phyloP scores from a whole-genome alignment of 2,888 invertebrate genomes.

The Doris montereyensis region DNA sequence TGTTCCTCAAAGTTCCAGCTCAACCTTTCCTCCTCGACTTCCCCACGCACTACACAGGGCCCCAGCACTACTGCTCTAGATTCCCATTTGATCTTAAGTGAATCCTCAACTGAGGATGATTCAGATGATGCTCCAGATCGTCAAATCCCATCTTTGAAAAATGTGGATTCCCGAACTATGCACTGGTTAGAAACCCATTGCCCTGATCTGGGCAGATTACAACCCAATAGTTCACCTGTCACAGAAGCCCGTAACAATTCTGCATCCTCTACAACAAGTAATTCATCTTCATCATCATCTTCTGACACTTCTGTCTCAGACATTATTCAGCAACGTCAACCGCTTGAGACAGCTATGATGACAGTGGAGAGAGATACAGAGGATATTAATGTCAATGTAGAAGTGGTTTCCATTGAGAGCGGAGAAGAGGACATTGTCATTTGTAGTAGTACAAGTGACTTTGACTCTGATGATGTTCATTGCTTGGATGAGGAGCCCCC shows the following conservation, averaged over 20 bases:
- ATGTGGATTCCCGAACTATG: conserved; percentile 17
- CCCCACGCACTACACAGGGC: background rate
- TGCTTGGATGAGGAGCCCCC: too few species aligned
- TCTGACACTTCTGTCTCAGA: background rate
- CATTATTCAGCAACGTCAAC: background rate
- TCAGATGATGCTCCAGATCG: conserved; percentile 12
- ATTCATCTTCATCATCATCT: background rate
- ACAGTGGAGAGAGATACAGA: background rate
- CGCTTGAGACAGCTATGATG: background rate
- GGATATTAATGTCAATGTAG: background rate
- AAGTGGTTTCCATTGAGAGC: conserved; percentile 34
- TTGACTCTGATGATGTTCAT: conserved; percentile 25
- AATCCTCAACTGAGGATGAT: conserved; percentile 25
- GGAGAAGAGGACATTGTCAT: conserved; percentile 36
- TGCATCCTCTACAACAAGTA: background rate
- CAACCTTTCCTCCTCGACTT: background rate
- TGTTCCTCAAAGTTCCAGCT: too few species aligned
- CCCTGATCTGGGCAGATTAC: background rate
- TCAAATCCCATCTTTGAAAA: background rate
- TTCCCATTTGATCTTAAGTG: conserved; percentile 32
- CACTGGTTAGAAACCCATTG: conserved; percentile 40
- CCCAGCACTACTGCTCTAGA: conserved; percentile 13
- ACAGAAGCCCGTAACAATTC: background rate
- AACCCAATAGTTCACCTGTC: background rate
- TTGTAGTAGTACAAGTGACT: conserved; percentile 32